Conservation (phyloP, 2,797 vertebrate genomes). For the Iguana delicatissima region DNA sequence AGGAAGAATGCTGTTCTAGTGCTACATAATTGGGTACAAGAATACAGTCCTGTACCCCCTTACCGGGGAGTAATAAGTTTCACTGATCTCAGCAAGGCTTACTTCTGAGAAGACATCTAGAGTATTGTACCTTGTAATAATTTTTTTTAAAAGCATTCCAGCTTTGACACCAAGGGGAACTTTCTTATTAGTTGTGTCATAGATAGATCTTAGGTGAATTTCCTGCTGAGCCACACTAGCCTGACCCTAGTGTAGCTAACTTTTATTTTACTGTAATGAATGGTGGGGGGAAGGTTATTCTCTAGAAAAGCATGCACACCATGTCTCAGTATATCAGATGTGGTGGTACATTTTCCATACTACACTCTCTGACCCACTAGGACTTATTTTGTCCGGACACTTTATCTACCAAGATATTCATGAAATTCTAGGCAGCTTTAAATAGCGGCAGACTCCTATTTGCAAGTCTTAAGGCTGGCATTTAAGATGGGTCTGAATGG, state of each 20-base stretch:
- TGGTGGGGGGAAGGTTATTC: not conserved
- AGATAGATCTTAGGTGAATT: not conserved
- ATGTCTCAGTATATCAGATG: not conserved
- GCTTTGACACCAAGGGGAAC: not conserved
- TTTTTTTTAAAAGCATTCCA: not conserved
- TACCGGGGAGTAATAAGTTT: not conserved
- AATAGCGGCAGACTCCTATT: not conserved
- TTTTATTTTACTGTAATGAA: not conserved
- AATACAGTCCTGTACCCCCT: not conserved
- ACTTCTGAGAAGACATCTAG: not conserved
- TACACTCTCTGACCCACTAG: not conserved
- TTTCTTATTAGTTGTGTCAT: not conserved
- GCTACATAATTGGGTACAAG: not conserved
- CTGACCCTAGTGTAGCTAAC: not conserved
- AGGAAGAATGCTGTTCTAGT: not conserved
- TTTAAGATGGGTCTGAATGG: not conserved
- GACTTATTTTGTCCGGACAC: not conserved
- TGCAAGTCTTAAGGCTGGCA: not conserved
- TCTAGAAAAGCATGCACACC: not conserved
- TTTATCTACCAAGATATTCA: not conserved
- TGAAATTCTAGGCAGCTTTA: not conserved
- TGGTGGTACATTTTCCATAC: not conserved
- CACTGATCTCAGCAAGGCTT: not conserved
- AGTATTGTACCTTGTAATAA: not conserved
- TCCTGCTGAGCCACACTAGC: not conserved